Evolutionary conservation across 1,140 invertebrate species (phyloP).

Genomic region (Drosophila obscura): DNA sequence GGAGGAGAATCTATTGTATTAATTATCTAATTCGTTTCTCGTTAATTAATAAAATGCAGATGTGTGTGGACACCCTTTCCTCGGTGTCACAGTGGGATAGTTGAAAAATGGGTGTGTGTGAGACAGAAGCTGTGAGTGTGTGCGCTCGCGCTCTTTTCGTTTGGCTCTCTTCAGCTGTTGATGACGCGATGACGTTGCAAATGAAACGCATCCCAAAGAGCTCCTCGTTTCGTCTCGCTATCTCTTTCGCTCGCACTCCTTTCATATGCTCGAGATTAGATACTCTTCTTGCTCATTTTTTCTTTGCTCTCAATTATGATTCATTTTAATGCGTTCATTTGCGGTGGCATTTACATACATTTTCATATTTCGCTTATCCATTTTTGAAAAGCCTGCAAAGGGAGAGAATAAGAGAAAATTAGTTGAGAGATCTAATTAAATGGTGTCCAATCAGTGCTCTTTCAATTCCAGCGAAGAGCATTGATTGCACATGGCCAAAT

Average conservation of each 20-base stretch:
- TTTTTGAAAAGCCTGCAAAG: conserved; percentile 32
- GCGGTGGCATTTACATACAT: conserved; percentile 28
- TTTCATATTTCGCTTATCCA: conserved; percentile 41
- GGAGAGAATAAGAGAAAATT: not conserved
- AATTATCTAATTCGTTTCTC: conserved; percentile 25
- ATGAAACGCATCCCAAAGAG: conserved; percentile 15
- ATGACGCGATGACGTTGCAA: conserved; percentile 50
- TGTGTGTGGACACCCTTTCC: conserved; percentile 25
- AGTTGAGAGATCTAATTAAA: conserved; percentile 24
- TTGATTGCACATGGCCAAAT: conserved; percentile 46
- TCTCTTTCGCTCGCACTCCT: conserved; percentile 14
- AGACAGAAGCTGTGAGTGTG: conserved; percentile 40
- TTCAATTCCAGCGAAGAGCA: not conserved
- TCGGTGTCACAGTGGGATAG: not conserved
- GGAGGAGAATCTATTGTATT: conserved; percentile 6
- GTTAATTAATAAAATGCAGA: conserved; percentile 24
- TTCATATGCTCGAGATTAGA: conserved; percentile 15
- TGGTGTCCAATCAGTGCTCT: conserved; percentile 10
- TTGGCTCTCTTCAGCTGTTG: conserved; percentile 25
- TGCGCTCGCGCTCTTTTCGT: conserved; percentile 76
- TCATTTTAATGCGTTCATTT: conserved; percentile 29
- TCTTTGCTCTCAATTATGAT: conserved; percentile 39
- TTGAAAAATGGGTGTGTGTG: conserved; percentile 68
- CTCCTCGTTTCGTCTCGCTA: conserved; percentile 5
- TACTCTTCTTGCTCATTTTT: conserved; percentile 40